phyloP scores from a whole-genome alignment of 2,797 vertebrate species.

The Chelon labrosus region DNA sequence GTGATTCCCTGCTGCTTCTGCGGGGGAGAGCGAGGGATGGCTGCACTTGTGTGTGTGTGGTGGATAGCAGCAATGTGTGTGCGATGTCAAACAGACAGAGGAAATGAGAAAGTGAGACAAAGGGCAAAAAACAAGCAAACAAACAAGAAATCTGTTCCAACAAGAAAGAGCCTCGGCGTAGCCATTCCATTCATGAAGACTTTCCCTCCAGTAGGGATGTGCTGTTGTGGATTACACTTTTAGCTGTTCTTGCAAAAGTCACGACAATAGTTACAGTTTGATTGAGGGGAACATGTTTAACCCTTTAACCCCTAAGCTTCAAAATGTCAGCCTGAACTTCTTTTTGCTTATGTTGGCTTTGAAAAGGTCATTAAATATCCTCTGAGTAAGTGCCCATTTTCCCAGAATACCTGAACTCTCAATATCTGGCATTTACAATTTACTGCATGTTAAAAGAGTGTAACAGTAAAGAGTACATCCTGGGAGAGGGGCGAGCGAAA shows the following conservation, averaged over 20 bases:
- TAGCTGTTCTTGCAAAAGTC: background rate
- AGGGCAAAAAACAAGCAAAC: background rate
- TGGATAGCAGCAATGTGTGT: background rate
- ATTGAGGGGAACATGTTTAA: background rate
- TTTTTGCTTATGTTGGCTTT: too few species aligned
- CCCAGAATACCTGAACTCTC: too few species aligned
- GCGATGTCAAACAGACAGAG: conserved; percentile 7
- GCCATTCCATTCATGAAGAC: background rate
- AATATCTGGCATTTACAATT: too few species aligned
- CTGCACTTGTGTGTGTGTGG: conserved; percentile 6
- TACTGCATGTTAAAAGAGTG: too few species aligned
- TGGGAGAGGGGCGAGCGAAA: too few species aligned
- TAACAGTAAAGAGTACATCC: too few species aligned
- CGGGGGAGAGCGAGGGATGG: conserved; percentile 38
- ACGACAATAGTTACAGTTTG: background rate
- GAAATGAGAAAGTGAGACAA: background rate
- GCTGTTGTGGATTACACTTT: background rate
- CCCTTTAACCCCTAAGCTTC: too few species aligned
- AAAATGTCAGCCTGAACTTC: too few species aligned
- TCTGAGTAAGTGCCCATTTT: too few species aligned
- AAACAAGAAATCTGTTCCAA: background rate
- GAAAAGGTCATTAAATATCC: too few species aligned
- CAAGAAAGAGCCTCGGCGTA: too few species aligned
- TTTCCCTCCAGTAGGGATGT: background rate
- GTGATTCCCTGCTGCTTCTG: conserved; percentile 66